Percentiles rank a stretch among this genome's conserved stretches.
Evolutionary conservation across 2,888 invertebrate genomes (phyloP).

Genomic region (Elegia similella): DNA sequence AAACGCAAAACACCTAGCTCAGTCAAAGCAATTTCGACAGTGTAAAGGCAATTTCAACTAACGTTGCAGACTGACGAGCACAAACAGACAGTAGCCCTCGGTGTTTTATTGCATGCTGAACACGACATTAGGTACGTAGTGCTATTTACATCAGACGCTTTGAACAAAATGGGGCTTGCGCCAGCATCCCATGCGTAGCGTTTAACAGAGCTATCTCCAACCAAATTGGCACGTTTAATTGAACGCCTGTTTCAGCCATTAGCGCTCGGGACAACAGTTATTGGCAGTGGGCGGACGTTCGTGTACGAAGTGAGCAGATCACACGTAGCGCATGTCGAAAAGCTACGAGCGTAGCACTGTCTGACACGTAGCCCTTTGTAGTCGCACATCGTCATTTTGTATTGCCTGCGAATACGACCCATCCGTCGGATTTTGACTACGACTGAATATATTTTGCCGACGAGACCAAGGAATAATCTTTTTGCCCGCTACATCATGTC

Average conservation of each 20-base stretch:
- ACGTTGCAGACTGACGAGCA: conserved; percentile 9
- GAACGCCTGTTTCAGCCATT: conserved; percentile 70
- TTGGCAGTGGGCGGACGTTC: conserved; percentile 50
- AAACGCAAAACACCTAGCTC: not conserved
- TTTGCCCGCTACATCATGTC: not conserved
- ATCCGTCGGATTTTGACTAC: conserved; percentile 3
- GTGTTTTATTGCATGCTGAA: conserved; percentile 11
- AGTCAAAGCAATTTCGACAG: not conserved
- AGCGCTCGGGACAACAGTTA: conserved; percentile 65
- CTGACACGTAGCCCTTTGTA: conserved; percentile 30
- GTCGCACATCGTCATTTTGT: conserved; percentile 14
- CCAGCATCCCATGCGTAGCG: conserved; percentile 43
- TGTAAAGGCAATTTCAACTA: conserved; percentile 2
- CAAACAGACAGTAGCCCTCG: not conserved
- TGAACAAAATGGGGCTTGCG: conserved; percentile 34
- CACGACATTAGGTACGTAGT: conserved; percentile 10
- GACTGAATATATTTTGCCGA: not conserved
- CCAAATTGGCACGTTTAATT: conserved; percentile 72
- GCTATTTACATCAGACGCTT: conserved; percentile 12
- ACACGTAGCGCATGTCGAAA: conserved; percentile 35
- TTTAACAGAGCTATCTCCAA: conserved; percentile 54
- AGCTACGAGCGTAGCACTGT: conserved; percentile 36
- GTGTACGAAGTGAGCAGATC: conserved; percentile 25
- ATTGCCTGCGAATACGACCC: not conserved
- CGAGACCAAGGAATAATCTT: not conserved